Evolutionary conservation across 1,140 invertebrate species (phyloP).

Genomic region (Scaptomyza hsui): DNA sequence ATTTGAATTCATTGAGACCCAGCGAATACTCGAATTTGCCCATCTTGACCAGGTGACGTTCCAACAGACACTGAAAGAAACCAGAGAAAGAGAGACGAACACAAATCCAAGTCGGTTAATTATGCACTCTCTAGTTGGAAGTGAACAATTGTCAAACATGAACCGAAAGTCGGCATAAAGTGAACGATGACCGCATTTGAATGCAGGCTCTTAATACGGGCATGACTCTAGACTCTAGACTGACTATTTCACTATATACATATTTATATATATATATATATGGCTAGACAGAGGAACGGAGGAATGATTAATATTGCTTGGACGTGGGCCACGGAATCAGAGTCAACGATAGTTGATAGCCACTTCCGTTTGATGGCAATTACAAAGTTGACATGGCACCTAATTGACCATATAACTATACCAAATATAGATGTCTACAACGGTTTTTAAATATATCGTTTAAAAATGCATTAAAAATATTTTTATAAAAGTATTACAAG

Average conservation of each 20-base stretch:
- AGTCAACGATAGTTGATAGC: slow-evolving; percentile 11
- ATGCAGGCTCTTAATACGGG: slow-evolving; percentile 35
- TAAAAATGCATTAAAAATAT: no score
- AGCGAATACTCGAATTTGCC: slow-evolving; percentile 87
- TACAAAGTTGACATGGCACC: slow-evolving; percentile 14
- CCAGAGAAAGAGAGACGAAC: slow-evolving; percentile 5
- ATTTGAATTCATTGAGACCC: slow-evolving; percentile 88
- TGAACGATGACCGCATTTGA: slow-evolving; percentile 43
- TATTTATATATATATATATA: no score
- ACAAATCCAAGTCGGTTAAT: slow-evolving; percentile 21
- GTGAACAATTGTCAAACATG: slow-evolving; percentile 51
- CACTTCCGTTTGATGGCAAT: slow-evolving; percentile 29
- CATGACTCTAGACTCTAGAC: neutral
- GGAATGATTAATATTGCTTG: neutral
- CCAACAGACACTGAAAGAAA: slow-evolving; percentile 35
- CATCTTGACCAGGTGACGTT: slow-evolving; percentile 56
- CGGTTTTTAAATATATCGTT: neutral
- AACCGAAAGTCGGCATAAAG: slow-evolving; percentile 3
- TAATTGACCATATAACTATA: slow-evolving; percentile 24
- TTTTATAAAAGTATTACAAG: no score
- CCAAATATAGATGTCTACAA: slow-evolving; percentile 1
- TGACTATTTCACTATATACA: no score
- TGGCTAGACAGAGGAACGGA: neutral
- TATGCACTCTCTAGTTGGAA: slow-evolving; percentile 29
- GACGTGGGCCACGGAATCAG: neutral